These are phyloP conservation scores for Gallinago jamesoni DNA, from an alignment of 2,113 vertebrate genomes.

Conservation along the genomic window DNA sequence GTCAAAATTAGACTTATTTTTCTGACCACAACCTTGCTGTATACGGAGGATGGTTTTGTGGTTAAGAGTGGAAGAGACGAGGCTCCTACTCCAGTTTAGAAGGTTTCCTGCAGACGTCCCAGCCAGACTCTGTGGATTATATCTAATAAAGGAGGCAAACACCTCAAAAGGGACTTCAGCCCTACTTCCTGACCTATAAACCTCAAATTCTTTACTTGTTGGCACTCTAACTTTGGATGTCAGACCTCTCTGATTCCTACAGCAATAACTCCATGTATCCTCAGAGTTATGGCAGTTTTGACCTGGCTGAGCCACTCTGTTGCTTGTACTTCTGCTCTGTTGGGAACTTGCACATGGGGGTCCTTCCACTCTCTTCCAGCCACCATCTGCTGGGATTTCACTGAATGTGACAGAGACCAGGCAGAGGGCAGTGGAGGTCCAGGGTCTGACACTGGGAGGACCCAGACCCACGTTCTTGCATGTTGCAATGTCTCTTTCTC, in stretches of 20 bases:
- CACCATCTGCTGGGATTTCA: background rate
- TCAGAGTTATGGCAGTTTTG: background rate
- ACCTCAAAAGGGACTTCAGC: background rate
- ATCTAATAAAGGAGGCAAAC: background rate
- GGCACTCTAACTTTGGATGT: background rate
- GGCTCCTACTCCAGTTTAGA: background rate
- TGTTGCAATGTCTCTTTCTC: background rate
- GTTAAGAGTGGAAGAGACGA: background rate
- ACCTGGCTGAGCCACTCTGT: background rate
- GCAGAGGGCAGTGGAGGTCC: background rate
- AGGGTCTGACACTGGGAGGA: background rate
- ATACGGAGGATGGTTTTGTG: fast-evolving
- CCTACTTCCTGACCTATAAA: background rate
- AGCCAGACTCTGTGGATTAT: background rate
- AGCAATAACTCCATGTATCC: background rate
- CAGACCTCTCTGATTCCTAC: background rate
- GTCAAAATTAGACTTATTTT: background rate
- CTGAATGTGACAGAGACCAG: background rate
- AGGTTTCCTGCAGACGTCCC: background rate
- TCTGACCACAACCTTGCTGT: background rate
- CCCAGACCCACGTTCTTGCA: background rate
- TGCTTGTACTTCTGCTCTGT: background rate
- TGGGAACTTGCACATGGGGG: background rate
- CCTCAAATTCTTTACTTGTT: background rate
- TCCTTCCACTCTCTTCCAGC: background rate